Conservation (phyloP, 2,113 vertebrate genomes). For the Hippopotamus amphibius region DNA sequence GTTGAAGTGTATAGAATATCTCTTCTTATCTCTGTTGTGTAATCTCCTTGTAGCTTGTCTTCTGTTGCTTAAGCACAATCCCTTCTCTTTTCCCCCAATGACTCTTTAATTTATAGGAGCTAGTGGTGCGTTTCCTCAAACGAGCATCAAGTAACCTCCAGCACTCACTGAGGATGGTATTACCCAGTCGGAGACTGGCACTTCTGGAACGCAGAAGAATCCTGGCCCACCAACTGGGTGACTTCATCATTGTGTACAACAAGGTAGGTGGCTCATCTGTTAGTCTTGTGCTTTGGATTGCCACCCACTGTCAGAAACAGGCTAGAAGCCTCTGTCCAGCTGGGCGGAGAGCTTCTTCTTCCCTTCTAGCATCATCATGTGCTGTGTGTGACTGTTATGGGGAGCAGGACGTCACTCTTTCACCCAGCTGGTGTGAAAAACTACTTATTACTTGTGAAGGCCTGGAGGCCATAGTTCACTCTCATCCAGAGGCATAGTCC, state of each 20-base stretch:
- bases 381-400: background rate
- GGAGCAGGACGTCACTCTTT: background rate
- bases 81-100: background rate
- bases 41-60: background rate
- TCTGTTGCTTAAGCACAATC: background rate
- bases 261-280: slow-evolving; percentile 87
- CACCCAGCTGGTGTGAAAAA: background rate
- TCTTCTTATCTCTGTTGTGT: background rate
- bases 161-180: slow-evolving; percentile 90
- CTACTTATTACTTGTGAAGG: background rate
- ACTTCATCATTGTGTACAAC: slow-evolving; percentile 94
- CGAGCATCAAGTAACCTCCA: slow-evolving; percentile 94
- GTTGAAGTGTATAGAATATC: background rate
- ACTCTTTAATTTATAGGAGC: slow-evolving; percentile 88
- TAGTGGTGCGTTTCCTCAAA: slow-evolving; percentile 95
- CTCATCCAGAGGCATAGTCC: background rate
- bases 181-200: slow-evolving; percentile 90
- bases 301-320: background rate
- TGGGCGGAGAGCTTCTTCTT: background rate
- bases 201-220: slow-evolving; percentile 90
- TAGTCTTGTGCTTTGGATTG: background rate
- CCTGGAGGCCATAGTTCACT: background rate
- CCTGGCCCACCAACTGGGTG: slow-evolving; percentile 93
- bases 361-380: background rate
- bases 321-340: background rate